Conservation (phyloP, 1,140 invertebrate genomes). For the Dendrolimus kikuchii region DNA sequence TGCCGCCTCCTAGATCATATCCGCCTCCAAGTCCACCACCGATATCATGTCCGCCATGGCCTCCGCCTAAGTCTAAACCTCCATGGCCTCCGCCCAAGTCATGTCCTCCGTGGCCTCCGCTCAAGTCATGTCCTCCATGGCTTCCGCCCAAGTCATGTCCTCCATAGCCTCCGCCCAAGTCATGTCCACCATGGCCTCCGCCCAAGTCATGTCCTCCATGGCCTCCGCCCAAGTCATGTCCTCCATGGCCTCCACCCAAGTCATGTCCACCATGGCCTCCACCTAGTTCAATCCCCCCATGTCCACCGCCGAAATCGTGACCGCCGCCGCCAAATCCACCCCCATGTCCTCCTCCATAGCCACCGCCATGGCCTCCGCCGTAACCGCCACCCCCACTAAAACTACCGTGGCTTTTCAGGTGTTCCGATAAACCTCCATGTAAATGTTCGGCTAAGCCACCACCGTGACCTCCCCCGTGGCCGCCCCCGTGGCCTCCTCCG, state of each 20-base stretch:
- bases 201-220: slow-evolving; percentile 15
- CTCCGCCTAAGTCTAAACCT: slow-evolving; percentile 24
- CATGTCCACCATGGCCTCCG: slow-evolving; percentile 20
- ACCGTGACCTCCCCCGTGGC: slow-evolving; percentile 18
- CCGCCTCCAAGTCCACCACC: slow-evolving; percentile 10
- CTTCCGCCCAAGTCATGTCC: slow-evolving; percentile 18
- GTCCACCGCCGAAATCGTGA: slow-evolving; percentile 16
- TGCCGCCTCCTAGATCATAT: slow-evolving; percentile 5
- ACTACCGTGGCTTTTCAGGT: slow-evolving; percentile 26
- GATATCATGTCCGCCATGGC: slow-evolving; percentile 13
- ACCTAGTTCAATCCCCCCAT: slow-evolving; percentile 3
- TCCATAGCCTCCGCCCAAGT: slow-evolving; percentile 14
- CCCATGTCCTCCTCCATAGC: slow-evolving; percentile 19
- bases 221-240: slow-evolving; percentile 15
- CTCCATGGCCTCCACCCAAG: slow-evolving; percentile 15
- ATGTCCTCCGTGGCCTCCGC: too few relatives aligned
- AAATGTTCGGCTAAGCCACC: slow-evolving; percentile 18
- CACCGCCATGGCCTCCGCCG: slow-evolving; percentile 20
- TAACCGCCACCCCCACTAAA: slow-evolving; percentile 22
- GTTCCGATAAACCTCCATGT: slow-evolving; percentile 22
- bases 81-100: slow-evolving; percentile 18
- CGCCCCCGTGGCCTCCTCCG: slow-evolving; percentile 16
- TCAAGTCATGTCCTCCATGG: too few relatives aligned
- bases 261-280: slow-evolving; percentile 6
- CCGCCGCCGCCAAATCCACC: slow-evolving; percentile 24